Conservation (phyloP, 1,140 invertebrate genomes). For the Armadillidium nasatum region DNA sequence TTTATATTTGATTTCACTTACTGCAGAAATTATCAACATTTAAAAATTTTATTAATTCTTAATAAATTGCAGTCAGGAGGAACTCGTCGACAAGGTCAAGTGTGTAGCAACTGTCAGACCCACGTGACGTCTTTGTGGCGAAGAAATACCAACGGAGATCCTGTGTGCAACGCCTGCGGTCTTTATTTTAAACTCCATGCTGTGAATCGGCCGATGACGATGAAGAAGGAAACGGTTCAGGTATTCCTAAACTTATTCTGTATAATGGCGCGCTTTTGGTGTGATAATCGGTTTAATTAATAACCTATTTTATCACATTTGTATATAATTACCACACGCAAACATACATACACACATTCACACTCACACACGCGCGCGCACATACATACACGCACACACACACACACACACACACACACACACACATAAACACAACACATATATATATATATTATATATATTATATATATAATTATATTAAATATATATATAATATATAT, state of each 20-base stretch:
- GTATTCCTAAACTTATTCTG: constrained; percentile 11
- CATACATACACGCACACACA: no score
- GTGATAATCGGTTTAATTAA: no score
- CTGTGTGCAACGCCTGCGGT: constrained; percentile 90
- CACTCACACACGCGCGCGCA: no score
- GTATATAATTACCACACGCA: neutral
- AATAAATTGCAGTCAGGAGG: neutral
- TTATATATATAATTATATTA: no score
- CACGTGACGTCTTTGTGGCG: constrained; percentile 92
- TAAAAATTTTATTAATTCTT: neutral
- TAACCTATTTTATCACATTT: neutral
- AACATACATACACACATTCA: neutral
- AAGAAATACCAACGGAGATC: constrained; percentile 87
- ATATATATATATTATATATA: no score
- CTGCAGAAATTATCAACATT: no score
- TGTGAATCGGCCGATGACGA: constrained; percentile 79
- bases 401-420: no score
- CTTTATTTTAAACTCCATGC: constrained; percentile 86
- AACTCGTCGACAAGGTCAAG: constrained; percentile 17
- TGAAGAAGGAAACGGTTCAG: constrained; percentile 74
- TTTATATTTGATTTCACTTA: no score
- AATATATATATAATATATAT: no score
- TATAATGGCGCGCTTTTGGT: no score
- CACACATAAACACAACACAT: no score
- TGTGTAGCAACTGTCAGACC: constrained; percentile 93